Evolutionary conservation across 2,888 invertebrate species (phyloP).

Genomic region (Phalera bucephala): DNA sequence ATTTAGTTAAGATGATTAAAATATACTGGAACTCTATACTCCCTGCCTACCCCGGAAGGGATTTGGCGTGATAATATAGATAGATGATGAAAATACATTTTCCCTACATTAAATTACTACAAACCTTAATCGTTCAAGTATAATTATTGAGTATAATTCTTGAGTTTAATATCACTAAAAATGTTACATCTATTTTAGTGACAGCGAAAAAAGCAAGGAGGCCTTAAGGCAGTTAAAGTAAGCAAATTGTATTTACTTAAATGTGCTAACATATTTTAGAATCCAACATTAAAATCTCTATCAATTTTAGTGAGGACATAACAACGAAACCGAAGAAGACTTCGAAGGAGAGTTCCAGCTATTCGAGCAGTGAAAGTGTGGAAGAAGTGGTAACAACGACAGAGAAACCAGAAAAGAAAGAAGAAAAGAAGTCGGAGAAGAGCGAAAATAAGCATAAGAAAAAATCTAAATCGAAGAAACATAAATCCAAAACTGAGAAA

Average conservation of each 20-base stretch:
- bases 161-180: background rate
- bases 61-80: no score
- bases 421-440: slow-evolving; percentile 14
- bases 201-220: slow-evolving; percentile 15
- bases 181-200: slow-evolving; percentile 22
- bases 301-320: background rate
- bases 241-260: no score
- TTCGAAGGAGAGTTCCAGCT: slow-evolving; percentile 6
- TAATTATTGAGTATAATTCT: no score
- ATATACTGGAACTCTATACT: no score
- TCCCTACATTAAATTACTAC: no score
- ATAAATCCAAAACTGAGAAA: slow-evolving; percentile 22
- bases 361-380: slow-evolving; percentile 19
- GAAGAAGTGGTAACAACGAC: slow-evolving; percentile 21
- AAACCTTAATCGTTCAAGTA: no score
- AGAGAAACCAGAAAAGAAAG: slow-evolving; percentile 24
- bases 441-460: slow-evolving; percentile 19
- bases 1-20: no score
- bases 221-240: slow-evolving; percentile 30
- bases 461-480: slow-evolving; percentile 26
- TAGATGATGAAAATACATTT: no score
- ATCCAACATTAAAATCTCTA: no score
- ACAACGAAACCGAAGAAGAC: slow-evolving; percentile 10
- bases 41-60: no score
- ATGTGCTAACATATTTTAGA: no score